phyloP scores from a whole-genome alignment of 2,113 vertebrate species.

The Dendropsophus ebraccatus region DNA sequence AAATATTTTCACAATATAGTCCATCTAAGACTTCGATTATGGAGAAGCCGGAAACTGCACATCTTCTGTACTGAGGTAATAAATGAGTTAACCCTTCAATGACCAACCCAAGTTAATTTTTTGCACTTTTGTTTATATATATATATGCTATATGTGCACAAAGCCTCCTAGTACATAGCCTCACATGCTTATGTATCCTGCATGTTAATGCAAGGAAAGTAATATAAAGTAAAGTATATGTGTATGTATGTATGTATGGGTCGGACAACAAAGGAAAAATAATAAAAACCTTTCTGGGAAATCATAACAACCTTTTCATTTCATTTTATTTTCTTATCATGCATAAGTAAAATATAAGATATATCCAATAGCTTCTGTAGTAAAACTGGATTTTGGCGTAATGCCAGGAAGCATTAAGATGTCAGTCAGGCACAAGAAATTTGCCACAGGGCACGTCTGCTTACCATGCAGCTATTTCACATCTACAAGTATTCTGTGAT shows the following conservation, averaged over 20 bases:
- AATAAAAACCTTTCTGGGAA: neutral
- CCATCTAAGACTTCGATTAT: too few species aligned
- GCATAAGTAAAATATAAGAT: neutral
- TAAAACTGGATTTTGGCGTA: neutral
- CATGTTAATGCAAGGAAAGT: too few species aligned
- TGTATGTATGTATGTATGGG: neutral
- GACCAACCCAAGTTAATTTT: too few species aligned
- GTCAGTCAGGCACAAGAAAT: neutral
- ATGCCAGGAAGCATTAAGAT: neutral
- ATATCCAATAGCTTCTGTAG: neutral
- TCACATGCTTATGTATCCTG: too few species aligned
- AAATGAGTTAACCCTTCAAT: too few species aligned
- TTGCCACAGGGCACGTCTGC: neutral
- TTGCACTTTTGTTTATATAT: too few species aligned
- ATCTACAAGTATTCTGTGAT: neutral
- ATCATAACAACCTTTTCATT: neutral
- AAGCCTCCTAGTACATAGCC: too few species aligned
- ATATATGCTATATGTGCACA: too few species aligned
- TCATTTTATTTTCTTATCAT: neutral
- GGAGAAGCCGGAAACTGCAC: too few species aligned
- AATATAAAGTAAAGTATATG: too few species aligned
- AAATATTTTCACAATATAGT: too few species aligned
- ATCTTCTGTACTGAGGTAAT: too few species aligned
- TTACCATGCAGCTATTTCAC: constrained; percentile 1
- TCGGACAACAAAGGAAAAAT: neutral